Base-by-base conservation (phyloP, 2,113 vertebrate genomes). In the Lepidothrix coronata region DNA sequence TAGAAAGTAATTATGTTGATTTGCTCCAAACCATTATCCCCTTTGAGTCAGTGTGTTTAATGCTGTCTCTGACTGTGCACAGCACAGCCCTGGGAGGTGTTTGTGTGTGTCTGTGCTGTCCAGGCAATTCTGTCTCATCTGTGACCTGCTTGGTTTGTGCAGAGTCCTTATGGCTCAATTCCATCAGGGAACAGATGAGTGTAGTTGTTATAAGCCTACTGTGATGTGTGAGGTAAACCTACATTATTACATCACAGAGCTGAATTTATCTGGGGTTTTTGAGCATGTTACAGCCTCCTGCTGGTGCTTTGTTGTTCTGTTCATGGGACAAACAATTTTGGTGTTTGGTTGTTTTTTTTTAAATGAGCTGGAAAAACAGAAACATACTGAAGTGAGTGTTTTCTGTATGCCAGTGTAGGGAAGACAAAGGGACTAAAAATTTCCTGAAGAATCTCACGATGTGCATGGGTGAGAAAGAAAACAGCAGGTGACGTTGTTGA, bases 361-460 rank as follows among this genome's bases (percentile, higher is more conserved):
- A 30, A 85, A 74, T 51, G 23, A 82, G 18, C 33, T 72, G 27
- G 20, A 33, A 30, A 44, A 59, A n/a, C 27, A 59, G 49, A 19
- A 35, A 8, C 0, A 0, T 57, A 2, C 43, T 23, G 18, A 63
- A 49, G 14, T 35, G 44, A 33, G 54, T 0, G 2, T 25, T 73
- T 75, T 71, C n/a, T 54, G 2, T 66, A 2, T 51, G 43, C 14
- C 22, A 46, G n/a, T 25, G 7, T 28, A 35, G 21, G 8, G 41
- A 71, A 63, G n/a, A 23, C 25, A 54, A 49, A 68, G 57, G 22
- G 20, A 37, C 25, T 44, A 72, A 57, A 22, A 49, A 39, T 35
- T 37, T 33, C 62, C 11, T 48, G 8, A 68, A 30, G 20, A 37
- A 62, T 55, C 33, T 85, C 2, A 3, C 8, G 4, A 3, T 55